Evolutionary conservation across 2,888 invertebrate species (phyloP).

Genomic region (Dyspetes luteomarginatus): DNA sequence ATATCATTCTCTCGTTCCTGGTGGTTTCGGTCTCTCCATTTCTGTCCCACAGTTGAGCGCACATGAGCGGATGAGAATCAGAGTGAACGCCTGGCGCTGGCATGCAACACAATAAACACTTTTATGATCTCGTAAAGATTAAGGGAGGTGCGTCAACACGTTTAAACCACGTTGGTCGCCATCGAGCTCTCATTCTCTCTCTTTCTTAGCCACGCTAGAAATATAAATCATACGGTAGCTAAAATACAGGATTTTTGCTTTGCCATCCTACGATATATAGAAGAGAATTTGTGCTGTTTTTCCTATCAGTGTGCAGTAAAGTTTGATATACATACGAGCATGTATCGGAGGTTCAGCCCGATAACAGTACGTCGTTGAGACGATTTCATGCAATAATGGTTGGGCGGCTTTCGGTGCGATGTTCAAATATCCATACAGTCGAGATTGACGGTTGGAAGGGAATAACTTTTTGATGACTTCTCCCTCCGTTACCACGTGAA

Average conservation of each 20-base stretch:
- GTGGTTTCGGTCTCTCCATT: slow-evolving; percentile 23
- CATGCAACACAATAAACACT: slow-evolving; percentile 70
- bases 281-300: slow-evolving; percentile 20
- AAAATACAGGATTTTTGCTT: neutral
- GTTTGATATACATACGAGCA: neutral
- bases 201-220: slow-evolving; percentile 16
- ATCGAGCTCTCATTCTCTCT: slow-evolving; percentile 33
- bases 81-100: slow-evolving; percentile 30
- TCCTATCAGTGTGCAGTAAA: neutral
- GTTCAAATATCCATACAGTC: neutral
- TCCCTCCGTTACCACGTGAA: neutral
- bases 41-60: slow-evolving; percentile 12
- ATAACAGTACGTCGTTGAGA: slow-evolving; percentile 21
- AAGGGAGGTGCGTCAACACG: slow-evolving; percentile 51
- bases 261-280: neutral
- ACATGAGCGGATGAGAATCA: slow-evolving; percentile 21
- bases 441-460: neutral
- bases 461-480: slow-evolving; percentile 29
- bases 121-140: slow-evolving; percentile 73
- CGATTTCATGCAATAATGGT: neutral
- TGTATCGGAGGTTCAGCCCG: slow-evolving; percentile 10
- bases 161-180: slow-evolving; percentile 59
- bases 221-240: slow-evolving; percentile 16
- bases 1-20: slow-evolving; percentile 1
- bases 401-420: neutral